Base-by-base conservation (phyloP, 2,888 invertebrate species). In the Marronus borbonicus region DNA sequence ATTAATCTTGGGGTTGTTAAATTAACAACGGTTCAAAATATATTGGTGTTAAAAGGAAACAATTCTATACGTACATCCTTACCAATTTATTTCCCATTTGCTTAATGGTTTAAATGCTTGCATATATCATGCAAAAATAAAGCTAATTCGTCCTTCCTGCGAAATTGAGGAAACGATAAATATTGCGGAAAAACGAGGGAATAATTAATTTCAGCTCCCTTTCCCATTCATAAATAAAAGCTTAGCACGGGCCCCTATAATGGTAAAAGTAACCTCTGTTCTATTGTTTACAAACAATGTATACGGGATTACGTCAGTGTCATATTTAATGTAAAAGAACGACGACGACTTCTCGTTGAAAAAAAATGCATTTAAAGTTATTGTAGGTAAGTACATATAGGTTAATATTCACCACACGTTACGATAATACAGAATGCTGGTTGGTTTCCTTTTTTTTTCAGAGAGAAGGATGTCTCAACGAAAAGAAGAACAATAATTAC, bases 331-430 rank as follows among this genome's bases (percentile, higher is more conserved):
- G 28, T 68, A 50, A 10, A 50, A 68, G 50, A 68, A 68, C 49
- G 49, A 24, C 14, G 28, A 14, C 12, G 14, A 28, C 50, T 68
- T 68, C 68, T 50, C 28, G 28, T 50, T 20, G 28, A 12, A 50
- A 28, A 55, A 55, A 24, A 2, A 14, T 31, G 12, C 31, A 12
- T 24, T 68, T 50, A 49, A 68, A 5, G 50, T 68, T 39, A 68
- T 24, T 50, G 14, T 55, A 55, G 17, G 55, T 20, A 55, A 55
- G 20, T 52, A 52, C 3, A 52, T 55, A 55, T 24, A 55, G 55
- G 55, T 50, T 49, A 68, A 68, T 68, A 68, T 68, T 68, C 68
- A 68, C 68, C 68, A 28, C 68, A 68, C 28, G 50, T 68, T 66
- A 7, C 2, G n/a, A 44, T 44, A 44, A 66, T 68, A 52, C 68